These are phyloP conservation scores for Micropterix aruncella DNA, from an alignment of 2,888 invertebrate genomes.

Conservation along the genomic window DNA sequence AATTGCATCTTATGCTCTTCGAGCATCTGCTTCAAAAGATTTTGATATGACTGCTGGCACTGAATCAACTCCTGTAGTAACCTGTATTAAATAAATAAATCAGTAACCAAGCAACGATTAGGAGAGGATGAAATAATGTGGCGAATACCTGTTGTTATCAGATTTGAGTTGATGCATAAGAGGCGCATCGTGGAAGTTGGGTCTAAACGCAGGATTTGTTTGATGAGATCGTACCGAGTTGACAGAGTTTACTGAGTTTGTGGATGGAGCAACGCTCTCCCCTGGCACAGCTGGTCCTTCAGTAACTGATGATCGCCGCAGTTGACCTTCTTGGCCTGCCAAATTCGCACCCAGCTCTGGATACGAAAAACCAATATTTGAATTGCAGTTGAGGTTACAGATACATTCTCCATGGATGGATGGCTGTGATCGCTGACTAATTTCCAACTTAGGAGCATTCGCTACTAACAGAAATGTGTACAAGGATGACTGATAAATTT, in stretches of 20 bases:
- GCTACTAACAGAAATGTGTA: no score
- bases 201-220: constrained; percentile 25
- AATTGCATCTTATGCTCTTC: constrained; percentile 55
- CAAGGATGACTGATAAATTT: no score
- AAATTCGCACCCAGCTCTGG: constrained; percentile 77
- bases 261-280: constrained; percentile 38
- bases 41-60: constrained; percentile 58
- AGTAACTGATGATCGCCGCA: constrained; percentile 22
- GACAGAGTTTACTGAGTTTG: no score
- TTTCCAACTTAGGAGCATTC: no score
- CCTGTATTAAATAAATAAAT: no score
- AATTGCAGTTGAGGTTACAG: no score
- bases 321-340: constrained; percentile 53
- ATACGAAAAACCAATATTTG: no score
- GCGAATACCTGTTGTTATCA: constrained; percentile 10
- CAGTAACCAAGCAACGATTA: no score
- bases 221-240: constrained; percentile 48
- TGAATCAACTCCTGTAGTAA: constrained; percentile 64
- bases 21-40: constrained; percentile 50
- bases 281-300: constrained; percentile 14
- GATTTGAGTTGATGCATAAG: constrained; percentile 9
- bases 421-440: no score
- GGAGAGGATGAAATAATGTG: no score
- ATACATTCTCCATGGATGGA: no score
- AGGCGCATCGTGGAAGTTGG: constrained; percentile 10